Evolutionary conservation across 2,888 invertebrate species (phyloP).

Genomic region (Orthosia incerta): DNA sequence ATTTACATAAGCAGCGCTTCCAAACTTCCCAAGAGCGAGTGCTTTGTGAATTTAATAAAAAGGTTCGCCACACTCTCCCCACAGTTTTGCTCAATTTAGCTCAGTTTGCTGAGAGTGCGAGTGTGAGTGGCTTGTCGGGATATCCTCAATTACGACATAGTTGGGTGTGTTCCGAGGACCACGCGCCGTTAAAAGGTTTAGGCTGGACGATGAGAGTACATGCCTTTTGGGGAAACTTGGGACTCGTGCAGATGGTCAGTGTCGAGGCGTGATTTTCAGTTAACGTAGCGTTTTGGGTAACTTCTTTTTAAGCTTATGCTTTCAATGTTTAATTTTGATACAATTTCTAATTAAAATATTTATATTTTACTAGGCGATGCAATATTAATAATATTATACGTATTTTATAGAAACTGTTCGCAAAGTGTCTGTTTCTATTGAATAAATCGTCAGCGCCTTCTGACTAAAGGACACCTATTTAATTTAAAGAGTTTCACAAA

Average conservation of each 20-base stretch:
- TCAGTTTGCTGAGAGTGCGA: conserved; percentile 12
- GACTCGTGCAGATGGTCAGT: background rate
- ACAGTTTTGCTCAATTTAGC: background rate
- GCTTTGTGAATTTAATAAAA: conserved; percentile 32
- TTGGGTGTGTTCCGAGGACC: conserved; percentile 25
- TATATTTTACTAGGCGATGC: background rate
- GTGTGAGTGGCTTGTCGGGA: conserved; percentile 22
- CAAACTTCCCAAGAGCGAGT: conserved; percentile 15
- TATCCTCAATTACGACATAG: conserved; percentile 30
- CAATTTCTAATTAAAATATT: background rate
- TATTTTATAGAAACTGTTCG: too few relatives aligned
- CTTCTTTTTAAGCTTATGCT: background rate
- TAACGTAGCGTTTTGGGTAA: background rate
- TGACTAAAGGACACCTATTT: too few relatives aligned
- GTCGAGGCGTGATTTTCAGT: background rate
- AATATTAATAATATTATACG: too few relatives aligned
- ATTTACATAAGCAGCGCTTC: conserved; percentile 17
- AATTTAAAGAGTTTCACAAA: too few relatives aligned
- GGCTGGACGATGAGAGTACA: conserved; percentile 4
- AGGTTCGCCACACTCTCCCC: background rate
- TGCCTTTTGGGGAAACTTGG: background rate
- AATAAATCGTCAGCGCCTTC: too few relatives aligned
- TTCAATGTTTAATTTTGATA: background rate
- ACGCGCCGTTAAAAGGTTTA: conserved; percentile 20
- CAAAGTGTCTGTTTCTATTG: too few relatives aligned